Percentiles rank a stretch among this genome's conserved stretches.
These are phyloP conservation scores for Empidonax traillii DNA, from an alignment of 2,113 vertebrate genomes.

Conservation along the genomic window DNA sequence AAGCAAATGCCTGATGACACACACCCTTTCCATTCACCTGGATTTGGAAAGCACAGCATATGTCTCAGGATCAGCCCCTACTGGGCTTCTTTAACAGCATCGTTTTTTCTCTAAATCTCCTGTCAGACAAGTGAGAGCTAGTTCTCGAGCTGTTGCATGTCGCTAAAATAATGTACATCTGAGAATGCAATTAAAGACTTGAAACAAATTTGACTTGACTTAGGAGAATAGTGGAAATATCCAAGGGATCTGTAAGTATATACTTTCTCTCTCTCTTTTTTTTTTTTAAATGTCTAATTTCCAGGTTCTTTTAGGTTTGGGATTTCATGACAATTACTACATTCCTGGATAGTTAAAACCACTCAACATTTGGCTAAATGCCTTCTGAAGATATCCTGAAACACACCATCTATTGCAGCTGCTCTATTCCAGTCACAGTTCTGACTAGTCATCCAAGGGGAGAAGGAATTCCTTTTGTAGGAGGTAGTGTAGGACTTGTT, in stretches of 20 bases:
- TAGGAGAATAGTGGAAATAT: background rate
- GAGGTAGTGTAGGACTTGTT: slow-evolving; percentile 53
- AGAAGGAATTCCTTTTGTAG: slow-evolving; percentile 55
- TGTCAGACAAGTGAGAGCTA: background rate
- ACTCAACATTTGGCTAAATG: slow-evolving; percentile 49
- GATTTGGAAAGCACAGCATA: background rate
- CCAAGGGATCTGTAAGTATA: background rate
- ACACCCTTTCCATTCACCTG: background rate
- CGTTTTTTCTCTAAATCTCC: background rate
- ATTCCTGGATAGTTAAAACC: slow-evolving; percentile 36
- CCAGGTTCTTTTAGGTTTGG: background rate
- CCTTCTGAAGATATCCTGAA: slow-evolving; percentile 42
- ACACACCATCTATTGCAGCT: slow-evolving; percentile 39
- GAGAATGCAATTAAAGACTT: background rate
- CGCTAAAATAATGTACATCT: background rate
- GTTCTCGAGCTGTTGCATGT: background rate
- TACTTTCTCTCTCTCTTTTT: background rate
- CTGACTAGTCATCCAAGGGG: slow-evolving; percentile 43
- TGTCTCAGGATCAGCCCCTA: background rate
- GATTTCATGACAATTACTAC: slow-evolving; percentile 36
- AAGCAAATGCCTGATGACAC: background rate
- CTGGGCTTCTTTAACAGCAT: background rate
- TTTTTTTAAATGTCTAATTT: background rate
- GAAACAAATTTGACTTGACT: slow-evolving; percentile 23
- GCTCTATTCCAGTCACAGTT: slow-evolving; percentile 61